Evolutionary conservation across 92 coral and sea anemone species (phyloP), one percentile per base, ranked within the genome.

Genomic region (Siderastrea siderea): DNA sequence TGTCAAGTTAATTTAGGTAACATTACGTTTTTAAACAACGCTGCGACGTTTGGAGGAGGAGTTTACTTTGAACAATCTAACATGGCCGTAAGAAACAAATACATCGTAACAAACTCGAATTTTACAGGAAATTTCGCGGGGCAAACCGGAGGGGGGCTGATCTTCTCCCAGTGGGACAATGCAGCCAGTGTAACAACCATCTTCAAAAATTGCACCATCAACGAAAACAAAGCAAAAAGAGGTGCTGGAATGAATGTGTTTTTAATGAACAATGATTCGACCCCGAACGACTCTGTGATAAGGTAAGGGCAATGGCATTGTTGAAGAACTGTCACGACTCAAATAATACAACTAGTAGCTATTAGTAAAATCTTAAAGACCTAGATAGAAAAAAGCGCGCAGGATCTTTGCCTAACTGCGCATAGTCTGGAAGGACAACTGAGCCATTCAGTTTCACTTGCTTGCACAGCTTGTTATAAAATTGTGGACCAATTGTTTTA

Each of bases 21-120:
- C 50, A 82, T 84, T 51, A 87, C 43, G 17, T 79, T 96, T 80
- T 78, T 64, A 6, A 57, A 77, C 26, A 96, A 96, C 85, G 58
- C 84, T 1, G 99, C 99, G n/a, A 87, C 99, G 1, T 84, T 82
- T 49, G 99, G 99, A 10, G 99, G 98, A 14, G 99, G 92, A n/a
- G 69, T 96, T n/a, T 85, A 81, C 59, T 67, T 96, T 19, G 62
- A 83, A 13, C 81, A 83, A 50, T 57, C 92, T 38, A 91, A 91
- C 12, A 54, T 46, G 5, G 87, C 99, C 6, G 38, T 68, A 11
- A 71, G 64, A 9, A 95, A 93, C 83, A 79, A 52, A 3, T 79
- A 84, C 47, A 49, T 46, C 3, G 59, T 96, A 50, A 75, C 80
- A 11, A 75, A 69, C 52, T 73, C 89, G 55, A 66, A 45, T 7